phyloP scores from a whole-genome alignment of 2,888 invertebrate species.

The Blastobasis lacticolella region DNA sequence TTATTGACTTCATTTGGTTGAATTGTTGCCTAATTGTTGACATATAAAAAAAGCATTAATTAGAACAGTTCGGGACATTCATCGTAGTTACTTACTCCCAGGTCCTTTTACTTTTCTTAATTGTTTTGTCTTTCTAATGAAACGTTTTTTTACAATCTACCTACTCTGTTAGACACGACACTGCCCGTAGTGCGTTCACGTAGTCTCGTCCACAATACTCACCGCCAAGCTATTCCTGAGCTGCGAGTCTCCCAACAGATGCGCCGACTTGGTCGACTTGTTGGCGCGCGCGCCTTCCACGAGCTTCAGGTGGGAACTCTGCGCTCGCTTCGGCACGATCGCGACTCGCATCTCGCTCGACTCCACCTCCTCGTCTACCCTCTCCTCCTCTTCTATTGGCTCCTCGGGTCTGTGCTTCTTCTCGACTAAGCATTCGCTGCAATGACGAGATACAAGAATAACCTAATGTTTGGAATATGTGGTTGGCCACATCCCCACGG shows the following conservation, averaged over 20 bases:
- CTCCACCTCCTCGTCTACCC: slow-evolving; percentile 22
- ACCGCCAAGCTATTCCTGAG: slow-evolving; percentile 12
- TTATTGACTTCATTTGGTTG: too few species aligned
- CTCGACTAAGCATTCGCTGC: slow-evolving; percentile 24
- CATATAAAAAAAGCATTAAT: too few species aligned
- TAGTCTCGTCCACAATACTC: too few species aligned
- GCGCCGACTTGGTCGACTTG: slow-evolving; percentile 59
- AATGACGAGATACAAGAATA: background rate
- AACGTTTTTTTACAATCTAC: background rate
- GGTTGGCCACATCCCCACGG: too few species aligned
- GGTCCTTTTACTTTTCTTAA: too few species aligned
- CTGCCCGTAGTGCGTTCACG: too few species aligned
- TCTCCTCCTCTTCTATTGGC: slow-evolving; percentile 9
- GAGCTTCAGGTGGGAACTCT: slow-evolving; percentile 48
- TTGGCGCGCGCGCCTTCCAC: slow-evolving; percentile 32
- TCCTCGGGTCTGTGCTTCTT: background rate
- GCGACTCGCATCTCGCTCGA: slow-evolving; percentile 27
- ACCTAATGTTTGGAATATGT: too few species aligned
- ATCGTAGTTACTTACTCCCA: too few species aligned
- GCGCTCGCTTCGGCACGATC: slow-evolving; percentile 50
- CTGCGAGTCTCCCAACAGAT: slow-evolving; percentile 42
- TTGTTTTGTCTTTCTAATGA: too few species aligned
- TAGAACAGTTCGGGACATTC: too few species aligned
- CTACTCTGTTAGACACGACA: background rate
- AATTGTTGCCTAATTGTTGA: too few species aligned